A percentile compares a stretch with the other conserved stretches of the same genome.
Conservation (phyloP, 2,113 vertebrate species). For the Ptyas mucosa region DNA sequence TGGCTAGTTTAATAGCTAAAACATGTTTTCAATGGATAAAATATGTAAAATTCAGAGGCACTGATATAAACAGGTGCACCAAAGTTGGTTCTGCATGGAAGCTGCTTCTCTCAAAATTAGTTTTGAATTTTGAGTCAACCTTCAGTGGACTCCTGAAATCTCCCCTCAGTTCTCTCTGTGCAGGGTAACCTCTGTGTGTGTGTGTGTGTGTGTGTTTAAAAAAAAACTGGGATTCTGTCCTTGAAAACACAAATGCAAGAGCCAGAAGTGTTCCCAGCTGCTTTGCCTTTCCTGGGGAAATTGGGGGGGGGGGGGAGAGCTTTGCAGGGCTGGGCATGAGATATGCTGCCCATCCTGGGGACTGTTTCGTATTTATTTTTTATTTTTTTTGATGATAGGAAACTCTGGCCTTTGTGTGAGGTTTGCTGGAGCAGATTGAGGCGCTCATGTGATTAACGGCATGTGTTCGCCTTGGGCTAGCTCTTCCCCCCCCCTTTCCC, state of each 20-base stretch:
- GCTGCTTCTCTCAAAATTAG: neutral
- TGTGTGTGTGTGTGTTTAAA: neutral
- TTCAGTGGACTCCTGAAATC: neutral
- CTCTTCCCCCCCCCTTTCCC: neutral
- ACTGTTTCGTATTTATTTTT: neutral
- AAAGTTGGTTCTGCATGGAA: neutral
- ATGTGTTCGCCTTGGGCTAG: neutral
- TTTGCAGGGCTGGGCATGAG: neutral
- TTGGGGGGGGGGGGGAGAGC: rapidly evolving
- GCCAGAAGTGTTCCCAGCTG: neutral
- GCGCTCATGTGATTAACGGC: constrained; percentile 6
- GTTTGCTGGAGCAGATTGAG: neutral
- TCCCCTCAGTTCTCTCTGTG: neutral
- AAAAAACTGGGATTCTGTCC: neutral
- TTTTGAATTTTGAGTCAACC: neutral
- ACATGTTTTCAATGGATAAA: neutral
- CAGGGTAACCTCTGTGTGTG: rapidly evolving
- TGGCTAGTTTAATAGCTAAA: neutral
- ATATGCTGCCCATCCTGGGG: neutral
- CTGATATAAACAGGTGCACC: neutral
- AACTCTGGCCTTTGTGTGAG: rapidly evolving
- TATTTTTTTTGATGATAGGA: rapidly evolving
- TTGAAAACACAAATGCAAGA: neutral
- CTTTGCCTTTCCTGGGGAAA: neutral
- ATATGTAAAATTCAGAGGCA: neutral